Evolutionary conservation across 2,113 vertebrate species (phyloP).

Genomic region (Nyctereutes procyonoides): DNA sequence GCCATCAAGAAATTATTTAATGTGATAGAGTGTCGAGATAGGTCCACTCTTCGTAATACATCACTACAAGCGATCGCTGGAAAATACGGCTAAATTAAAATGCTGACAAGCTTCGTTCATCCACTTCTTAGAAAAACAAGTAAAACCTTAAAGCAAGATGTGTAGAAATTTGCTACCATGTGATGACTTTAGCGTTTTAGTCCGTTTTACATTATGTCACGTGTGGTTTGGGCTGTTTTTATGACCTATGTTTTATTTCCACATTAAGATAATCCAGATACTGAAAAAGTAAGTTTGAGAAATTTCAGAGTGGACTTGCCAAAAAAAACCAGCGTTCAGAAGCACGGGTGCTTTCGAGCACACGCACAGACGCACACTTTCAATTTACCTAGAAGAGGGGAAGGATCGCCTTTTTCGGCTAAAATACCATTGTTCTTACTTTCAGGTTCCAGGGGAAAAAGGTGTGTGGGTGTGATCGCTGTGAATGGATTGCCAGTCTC

Average conservation of each 20-base stretch:
- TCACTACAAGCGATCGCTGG: not conserved
- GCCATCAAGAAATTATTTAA: conserved; percentile 80
- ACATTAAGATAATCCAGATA: not conserved
- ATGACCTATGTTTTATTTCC: conserved; percentile 28
- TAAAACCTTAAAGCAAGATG: not conserved
- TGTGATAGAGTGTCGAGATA: conserved; percentile 63
- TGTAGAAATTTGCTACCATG: not conserved
- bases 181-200: not conserved
- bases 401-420: not conserved
- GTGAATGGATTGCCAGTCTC: conserved; percentile 61
- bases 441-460: not conserved
- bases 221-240: conserved; percentile 3
- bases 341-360: not conserved
- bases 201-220: conserved; percentile 42
- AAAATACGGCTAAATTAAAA: conserved; percentile 21
- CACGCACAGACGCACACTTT: not conserved
- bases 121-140: conserved; percentile 54
- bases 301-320: conserved; percentile 40
- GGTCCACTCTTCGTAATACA: not conserved
- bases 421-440: conserved; percentile 2
- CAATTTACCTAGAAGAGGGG: conserved; percentile 43
- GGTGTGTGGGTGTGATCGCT: conserved; percentile 54
- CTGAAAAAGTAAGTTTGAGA: conserved; percentile 22
- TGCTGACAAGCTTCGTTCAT: conserved; percentile 42
- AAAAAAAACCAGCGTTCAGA: conserved; percentile 46